A percentile compares a stretch with the other conserved stretches of the same genome.
These are phyloP conservation scores for Aix galericulata DNA, from an alignment of 2,113 vertebrate species.

Conservation along the genomic window DNA sequence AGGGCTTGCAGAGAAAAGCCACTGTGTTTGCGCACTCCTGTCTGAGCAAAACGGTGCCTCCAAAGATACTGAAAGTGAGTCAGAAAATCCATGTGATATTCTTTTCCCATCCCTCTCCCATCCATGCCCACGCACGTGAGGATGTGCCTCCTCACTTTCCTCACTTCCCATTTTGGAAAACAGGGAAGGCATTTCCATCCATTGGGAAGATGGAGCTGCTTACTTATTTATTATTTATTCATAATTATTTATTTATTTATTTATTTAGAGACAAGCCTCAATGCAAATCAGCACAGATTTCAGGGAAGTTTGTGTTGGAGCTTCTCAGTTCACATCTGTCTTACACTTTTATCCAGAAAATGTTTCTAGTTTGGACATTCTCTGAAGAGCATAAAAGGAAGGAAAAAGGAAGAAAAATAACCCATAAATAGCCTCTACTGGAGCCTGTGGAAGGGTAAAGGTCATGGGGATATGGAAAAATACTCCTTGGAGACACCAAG, in stretches of 20 bases:
- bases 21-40: background rate
- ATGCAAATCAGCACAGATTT: background rate
- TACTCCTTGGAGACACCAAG: background rate
- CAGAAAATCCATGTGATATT: background rate
- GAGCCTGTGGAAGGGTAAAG: background rate
- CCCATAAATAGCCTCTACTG: background rate
- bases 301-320: background rate
- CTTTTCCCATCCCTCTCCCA: background rate
- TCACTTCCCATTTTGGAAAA: background rate
- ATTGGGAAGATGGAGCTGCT: background rate
- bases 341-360: background rate
- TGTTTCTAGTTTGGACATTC: background rate
- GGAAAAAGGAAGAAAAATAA: background rate
- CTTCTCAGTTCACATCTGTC: background rate
- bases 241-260: background rate
- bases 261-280: background rate
- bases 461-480: background rate
- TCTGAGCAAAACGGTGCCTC: background rate
- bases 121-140: rapidly evolving
- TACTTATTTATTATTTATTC: background rate
- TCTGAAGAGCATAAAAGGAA: background rate
- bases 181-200: background rate
- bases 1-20: background rate
- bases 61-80: background rate
- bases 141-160: background rate